Evolutionary conservation across 2,888 invertebrate genomes (phyloP), one percentile per base, ranked within the genome.

Genomic region (Drosophila pseudotakahashii): DNA sequence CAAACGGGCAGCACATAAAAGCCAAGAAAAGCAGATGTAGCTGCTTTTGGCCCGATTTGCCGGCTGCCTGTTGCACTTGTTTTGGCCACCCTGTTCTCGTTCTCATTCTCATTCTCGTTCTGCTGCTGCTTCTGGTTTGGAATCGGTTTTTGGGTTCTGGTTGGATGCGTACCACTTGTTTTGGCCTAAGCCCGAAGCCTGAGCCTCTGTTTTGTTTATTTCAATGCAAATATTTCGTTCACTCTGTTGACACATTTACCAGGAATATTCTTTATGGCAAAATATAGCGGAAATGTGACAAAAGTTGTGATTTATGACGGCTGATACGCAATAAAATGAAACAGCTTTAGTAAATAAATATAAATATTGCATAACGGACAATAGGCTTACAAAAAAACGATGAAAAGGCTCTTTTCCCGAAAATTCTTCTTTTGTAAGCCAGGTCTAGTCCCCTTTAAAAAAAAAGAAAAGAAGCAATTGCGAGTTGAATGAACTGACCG

Each of bases 401-500:
- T 57, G 13, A 13, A 57, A 37, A 3, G 11, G 36, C 14, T 47
- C 19, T 47, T 47, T n/a, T 32, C 41, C 34, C 10, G 39, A 11
- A 39, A 32, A 39, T 30, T 14, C 39, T 34, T 26, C 37, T 55
- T 64, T 45, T 55, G 37, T 45, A 4, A 50, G 16, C 59, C 45
- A 32, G 54, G 69, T 73, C 54, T 73, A 70, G 55, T 34, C 16
- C 14, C 2, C 10, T 32, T 7, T 9, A n/a, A 69, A 19, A 13
- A 19, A 1, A n/a, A n/a, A 37, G 37, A 37, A 53, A 63, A 45
- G 50, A 63, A 73, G 61, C 74, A 78, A 78, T 73, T 76, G 58
- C 16, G 70, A 67, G 81, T 81, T 81, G 73, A 81, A 81, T 77
- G 81, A 81, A 78, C 83, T 78, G 60, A 54, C 55, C 42, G 37